Base-by-base conservation (phyloP, 2,888 invertebrate genomes). In the Unio pictorum region DNA sequence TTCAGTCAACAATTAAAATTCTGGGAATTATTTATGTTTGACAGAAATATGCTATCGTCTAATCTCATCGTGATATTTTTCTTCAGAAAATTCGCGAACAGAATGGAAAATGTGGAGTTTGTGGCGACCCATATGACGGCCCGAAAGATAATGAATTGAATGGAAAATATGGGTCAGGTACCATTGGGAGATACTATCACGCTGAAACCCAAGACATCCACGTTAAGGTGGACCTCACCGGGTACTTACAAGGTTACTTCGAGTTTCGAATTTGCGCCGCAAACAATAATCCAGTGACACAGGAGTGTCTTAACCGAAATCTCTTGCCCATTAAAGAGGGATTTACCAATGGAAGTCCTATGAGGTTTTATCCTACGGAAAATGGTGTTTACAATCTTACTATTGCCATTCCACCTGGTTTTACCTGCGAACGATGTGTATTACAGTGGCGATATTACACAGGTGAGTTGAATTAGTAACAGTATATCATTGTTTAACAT, bases 361-460 rank as follows among this genome's bases (percentile, higher is more conserved):
- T 77, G 64, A 64, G 72, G 59, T 78, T 68, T 59, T 71, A 68
- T 26, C 78, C 78, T 64, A 67, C 73, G 28, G 66, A 60, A 26
- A 74, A 74, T 68, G 76, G 78, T 61, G 76, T 76, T 65, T 73
- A 68, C 66, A 74, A 72, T 66, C 45, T 78, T 30, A 76, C 71
- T 0, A 67, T 78, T 5, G 76, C 74, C 2, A 55, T 76, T 8
- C 76, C 74, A 17, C 74, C 76, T 1, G 66, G 76, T 20, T 30
- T 78, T 28, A 62, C 69, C 2, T 78, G 78, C 57, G 69, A 73
- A 4, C 62, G 76, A 58, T 78, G 78, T 59, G 74, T 78, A 0
- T 11, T 78, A 15, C 78, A 78, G 57, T 78, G 75, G 75, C 55
- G 76, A 58, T 78, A 78, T 58, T 69, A 69, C 30, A 76, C 78